These are phyloP conservation scores for Andrena marginata DNA, from an alignment of 2,888 invertebrate genomes.

Conservation along the genomic window DNA sequence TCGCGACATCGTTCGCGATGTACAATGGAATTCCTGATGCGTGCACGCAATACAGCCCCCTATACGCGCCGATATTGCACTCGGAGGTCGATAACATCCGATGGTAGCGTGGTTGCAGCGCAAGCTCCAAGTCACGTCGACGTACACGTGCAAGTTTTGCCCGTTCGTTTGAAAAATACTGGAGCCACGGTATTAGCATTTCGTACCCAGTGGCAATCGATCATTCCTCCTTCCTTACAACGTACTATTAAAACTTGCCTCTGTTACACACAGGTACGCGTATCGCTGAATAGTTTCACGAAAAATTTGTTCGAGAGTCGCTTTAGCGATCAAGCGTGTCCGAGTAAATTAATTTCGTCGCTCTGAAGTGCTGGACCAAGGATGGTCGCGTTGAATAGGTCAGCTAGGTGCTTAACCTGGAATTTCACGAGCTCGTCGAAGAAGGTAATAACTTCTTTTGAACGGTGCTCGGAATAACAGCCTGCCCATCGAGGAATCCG, in stretches of 20 bases:
- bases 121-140: neutral
- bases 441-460: conserved; percentile 59
- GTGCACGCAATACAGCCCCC: conserved; percentile 42
- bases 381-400: conserved; percentile 40
- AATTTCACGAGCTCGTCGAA: conserved; percentile 60
- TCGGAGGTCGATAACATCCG: conserved; percentile 28
- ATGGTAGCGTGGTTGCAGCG: neutral
- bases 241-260: neutral
- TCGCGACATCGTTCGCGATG: conserved; percentile 16
- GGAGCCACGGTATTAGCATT: neutral
- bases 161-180: no score
- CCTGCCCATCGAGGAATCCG: conserved; percentile 33
- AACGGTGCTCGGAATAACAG: conserved; percentile 55
- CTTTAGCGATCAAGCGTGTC: neutral
- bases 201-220: neutral
- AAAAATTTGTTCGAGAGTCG: neutral
- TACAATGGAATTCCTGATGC: conserved; percentile 59
- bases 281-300: neutral
- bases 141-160: no score
- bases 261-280: neutral
- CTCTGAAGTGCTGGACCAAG: neutral
- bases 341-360: neutral
- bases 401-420: conserved; percentile 39
- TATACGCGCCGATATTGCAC: conserved; percentile 8
- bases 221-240: neutral